Conservation (phyloP, 2,888 invertebrate species). For the Diaphora mendica region DNA sequence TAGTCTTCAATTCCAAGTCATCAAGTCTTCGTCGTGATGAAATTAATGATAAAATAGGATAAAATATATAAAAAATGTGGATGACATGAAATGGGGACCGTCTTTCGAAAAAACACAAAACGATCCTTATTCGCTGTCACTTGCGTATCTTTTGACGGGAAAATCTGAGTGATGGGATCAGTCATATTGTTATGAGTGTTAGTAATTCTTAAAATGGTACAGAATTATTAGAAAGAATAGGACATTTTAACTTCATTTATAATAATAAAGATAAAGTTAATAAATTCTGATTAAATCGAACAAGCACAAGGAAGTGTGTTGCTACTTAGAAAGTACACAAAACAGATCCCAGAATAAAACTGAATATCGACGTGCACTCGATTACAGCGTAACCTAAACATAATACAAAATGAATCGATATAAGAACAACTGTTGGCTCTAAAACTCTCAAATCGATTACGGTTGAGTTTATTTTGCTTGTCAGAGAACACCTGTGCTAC, state of each 20-base stretch:
- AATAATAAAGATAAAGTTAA: background rate
- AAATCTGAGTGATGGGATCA: background rate
- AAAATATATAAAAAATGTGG: no score
- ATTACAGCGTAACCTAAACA: conserved; percentile 65
- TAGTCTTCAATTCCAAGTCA: no score
- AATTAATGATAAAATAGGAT: no score
- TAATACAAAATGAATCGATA: conserved; percentile 66
- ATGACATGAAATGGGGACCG: no score
- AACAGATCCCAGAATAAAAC: conserved; percentile 54
- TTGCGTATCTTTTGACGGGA: background rate
- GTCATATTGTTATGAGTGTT: background rate
- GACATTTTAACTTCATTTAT: background rate
- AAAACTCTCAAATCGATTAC: conserved; percentile 81
- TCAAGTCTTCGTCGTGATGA: no score
- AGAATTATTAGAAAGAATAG: background rate
- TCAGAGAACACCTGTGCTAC: conserved; percentile 77
- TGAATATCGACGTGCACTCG: conserved; percentile 61
- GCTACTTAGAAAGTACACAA: conserved; percentile 34
- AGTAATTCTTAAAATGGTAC: background rate
- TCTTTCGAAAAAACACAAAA: no score
- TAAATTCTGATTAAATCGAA: conserved; percentile 11
- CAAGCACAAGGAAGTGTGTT: conserved; percentile 25
- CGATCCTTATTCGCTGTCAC: background rate
- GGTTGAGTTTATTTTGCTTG: conserved; percentile 81
- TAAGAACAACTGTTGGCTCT: conserved; percentile 72